Percentiles rank a stretch among this genome's conserved stretches.
Conservation (phyloP, 2,888 invertebrate species). For the Cheiracanthium punctorium region DNA sequence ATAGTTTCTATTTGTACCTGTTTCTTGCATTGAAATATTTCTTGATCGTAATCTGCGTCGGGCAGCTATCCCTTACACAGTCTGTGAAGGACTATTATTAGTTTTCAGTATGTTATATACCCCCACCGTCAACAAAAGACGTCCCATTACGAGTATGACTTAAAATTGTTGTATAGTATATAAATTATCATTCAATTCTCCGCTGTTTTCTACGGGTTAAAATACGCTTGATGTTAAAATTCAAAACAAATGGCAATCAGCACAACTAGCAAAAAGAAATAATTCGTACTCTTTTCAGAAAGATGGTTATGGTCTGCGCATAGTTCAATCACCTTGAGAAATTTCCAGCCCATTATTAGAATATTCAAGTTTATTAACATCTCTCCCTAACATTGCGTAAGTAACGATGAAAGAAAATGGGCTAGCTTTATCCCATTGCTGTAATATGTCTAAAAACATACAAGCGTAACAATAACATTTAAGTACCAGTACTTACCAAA, state of each 20-base stretch:
- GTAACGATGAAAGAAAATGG: constrained; percentile 60
- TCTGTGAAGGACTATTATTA: no score
- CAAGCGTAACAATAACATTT: constrained; percentile 62
- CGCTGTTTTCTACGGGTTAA: no score
- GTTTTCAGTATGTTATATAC: no score
- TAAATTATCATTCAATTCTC: no score
- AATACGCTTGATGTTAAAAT: no score
- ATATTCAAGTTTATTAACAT: constrained; percentile 35
- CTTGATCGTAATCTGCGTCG: no score
- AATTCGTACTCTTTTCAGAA: not conserved
- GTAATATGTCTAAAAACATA: constrained; percentile 62
- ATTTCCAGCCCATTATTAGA: constrained; percentile 24
- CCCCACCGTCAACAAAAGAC: no score
- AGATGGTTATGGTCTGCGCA: constrained; percentile 29
- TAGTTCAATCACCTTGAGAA: not conserved
- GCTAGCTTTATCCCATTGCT: constrained; percentile 44
- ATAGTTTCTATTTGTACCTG: no score
- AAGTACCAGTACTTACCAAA: constrained; percentile 46
- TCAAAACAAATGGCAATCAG: not conserved
- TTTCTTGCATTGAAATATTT: no score
- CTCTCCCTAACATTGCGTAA: constrained; percentile 26
- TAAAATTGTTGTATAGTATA: no score
- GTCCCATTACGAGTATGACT: no score
- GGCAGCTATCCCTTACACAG: no score
- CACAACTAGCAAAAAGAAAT: not conserved